Evolutionary conservation across 2,888 invertebrate species (phyloP), one percentile per base, ranked within the genome.

Genomic region (Malthinus seriepunctatus): DNA sequence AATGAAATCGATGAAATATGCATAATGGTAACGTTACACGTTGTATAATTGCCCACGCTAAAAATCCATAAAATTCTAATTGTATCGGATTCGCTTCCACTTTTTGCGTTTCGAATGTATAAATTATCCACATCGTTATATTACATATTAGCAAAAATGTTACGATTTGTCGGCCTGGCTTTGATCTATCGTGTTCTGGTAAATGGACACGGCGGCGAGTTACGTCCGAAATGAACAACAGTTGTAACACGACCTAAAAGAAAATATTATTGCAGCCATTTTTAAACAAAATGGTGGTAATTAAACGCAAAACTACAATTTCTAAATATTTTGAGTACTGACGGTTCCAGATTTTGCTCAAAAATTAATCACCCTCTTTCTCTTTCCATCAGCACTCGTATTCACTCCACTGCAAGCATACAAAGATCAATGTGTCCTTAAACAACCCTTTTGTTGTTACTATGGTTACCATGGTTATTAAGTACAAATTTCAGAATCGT

Each of bases 1-100:
- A 94, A 79, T 95, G 95, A 86, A 95, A 95, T 70, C 95, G 90
- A 81, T 95, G 96, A 86, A 96, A 96, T 77, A 96, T 96, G 83
- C 94, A 95, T 67, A 97, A 86, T 35, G 97, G 97, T 67, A 96
- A 84, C 69, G 95, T 94, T 73, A 95, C 88, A 72, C 95, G 91
- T 79, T 95, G 93, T 46, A 96, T 91, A 67, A 96, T 87, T 51
- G 94, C 90, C 96, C 96, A 97, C 64, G 95, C 90, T 63, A 94
- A 86, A 77, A 90, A 91, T 54, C 96, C 96, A 76, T 95, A 96
- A 82, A 95, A 95, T 71, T 93, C 90, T 72, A 94, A 84, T 84
- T 94, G 91, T 77, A 91, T 93, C 66, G 95, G 95, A 81, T 95
- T 95, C 67, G 93, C 93, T 72, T 91, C 88, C 62, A 95, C 94